These are phyloP conservation scores for Axea sp. DNA, from an alignment of 2,888 invertebrate genomes.

Conservation along the genomic window DNA sequence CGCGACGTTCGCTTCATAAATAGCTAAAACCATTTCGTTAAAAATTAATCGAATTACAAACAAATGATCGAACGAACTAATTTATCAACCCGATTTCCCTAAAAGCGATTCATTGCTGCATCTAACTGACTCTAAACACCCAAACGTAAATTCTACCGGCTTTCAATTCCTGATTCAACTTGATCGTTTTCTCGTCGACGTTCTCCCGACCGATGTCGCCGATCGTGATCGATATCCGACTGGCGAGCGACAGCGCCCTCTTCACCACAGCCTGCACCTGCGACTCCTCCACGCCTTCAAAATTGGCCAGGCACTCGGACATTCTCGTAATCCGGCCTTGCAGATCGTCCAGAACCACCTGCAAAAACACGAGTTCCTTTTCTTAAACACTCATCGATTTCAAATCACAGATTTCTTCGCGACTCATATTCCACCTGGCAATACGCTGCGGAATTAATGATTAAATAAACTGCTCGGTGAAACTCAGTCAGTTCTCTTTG, in stretches of 20 bases:
- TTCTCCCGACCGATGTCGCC: constrained; percentile 75
- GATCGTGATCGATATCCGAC: constrained; percentile 73
- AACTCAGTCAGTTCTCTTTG: constrained; percentile 82
- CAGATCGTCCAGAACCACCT: constrained; percentile 76
- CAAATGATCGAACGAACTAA: constrained; percentile 32
- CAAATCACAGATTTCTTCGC: no score
- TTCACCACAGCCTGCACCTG: constrained; percentile 74
- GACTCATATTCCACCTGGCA: no score
- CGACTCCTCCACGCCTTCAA: constrained; percentile 69
- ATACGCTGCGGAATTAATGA: constrained; percentile 86
- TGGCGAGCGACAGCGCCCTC: constrained; percentile 71
- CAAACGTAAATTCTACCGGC: no score
- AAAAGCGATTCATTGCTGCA: no score
- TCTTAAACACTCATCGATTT: no score
- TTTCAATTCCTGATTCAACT: constrained; percentile 76
- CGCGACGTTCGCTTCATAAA: constrained; percentile 74
- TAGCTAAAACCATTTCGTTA: no score
- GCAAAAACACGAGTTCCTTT: no score
- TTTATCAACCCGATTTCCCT: no score
- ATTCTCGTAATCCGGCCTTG: constrained; percentile 72
- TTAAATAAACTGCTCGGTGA: constrained; percentile 82
- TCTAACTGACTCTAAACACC: no score
- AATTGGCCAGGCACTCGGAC: constrained; percentile 73
- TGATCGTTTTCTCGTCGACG: constrained; percentile 73
- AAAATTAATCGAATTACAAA: no score